Percentiles rank a stretch among this genome's conserved stretches.
phyloP scores from a whole-genome alignment of 2,113 vertebrate genomes.

The Hypomesus transpacificus region DNA sequence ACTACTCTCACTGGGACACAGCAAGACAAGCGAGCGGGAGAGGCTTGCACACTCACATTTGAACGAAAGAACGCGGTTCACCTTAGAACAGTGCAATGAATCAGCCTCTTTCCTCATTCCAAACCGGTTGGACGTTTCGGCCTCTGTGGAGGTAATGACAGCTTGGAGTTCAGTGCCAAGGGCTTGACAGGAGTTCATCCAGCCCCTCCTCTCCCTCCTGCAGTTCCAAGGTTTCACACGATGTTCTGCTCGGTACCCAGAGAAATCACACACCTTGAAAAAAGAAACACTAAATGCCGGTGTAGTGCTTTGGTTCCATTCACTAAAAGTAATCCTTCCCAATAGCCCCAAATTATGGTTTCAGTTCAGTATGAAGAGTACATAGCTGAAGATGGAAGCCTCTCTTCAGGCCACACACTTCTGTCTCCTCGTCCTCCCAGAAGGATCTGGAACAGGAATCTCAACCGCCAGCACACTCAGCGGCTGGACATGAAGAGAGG shows the following conservation, averaged over 20 bases:
- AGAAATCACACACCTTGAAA: constrained; percentile 47
- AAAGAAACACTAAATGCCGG: constrained; percentile 26
- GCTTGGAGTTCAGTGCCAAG: constrained; percentile 1
- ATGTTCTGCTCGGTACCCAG: constrained; percentile 32
- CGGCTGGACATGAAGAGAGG: constrained; percentile 9
- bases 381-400: constrained; percentile 51
- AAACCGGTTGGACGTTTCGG: not conserved
- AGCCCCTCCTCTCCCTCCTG: not conserved
- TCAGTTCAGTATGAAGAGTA: constrained; percentile 22
- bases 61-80: not conserved
- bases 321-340: constrained; percentile 37
- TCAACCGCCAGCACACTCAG: constrained; percentile 17
- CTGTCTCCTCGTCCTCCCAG: constrained; percentile 48
- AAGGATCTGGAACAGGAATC: constrained; percentile 46
- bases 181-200: constrained; percentile 17
- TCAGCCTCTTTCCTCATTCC: not conserved
- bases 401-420: constrained; percentile 41
- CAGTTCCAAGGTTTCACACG: constrained; percentile 30
- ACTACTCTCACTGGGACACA: constrained; percentile 6
- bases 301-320: constrained; percentile 35
- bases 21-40: not conserved
- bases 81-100: not conserved
- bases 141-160: not conserved
- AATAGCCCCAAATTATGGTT: constrained; percentile 43
- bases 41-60: not conserved